Evolutionary conservation across 1,140 invertebrate species (phyloP).

Genomic region (Platyscapa corneri): DNA sequence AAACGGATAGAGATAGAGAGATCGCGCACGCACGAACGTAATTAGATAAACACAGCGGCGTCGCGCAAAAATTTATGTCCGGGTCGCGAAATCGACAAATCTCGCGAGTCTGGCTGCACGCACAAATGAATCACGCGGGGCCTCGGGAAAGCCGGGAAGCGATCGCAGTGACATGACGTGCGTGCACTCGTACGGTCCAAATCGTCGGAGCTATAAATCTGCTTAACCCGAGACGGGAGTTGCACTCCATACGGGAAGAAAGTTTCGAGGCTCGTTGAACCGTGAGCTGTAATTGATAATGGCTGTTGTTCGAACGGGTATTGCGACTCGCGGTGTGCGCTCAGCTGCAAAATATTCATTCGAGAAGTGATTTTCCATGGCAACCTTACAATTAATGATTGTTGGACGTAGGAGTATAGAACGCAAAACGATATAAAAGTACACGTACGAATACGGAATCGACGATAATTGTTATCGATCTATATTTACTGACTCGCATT

Average conservation of each 20-base stretch:
- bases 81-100: slow-evolving; percentile 15
- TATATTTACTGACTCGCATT: background rate
- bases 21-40: slow-evolving; percentile 17
- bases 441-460: background rate
- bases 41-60: slow-evolving; percentile 29
- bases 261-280: background rate
- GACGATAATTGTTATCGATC: slow-evolving; percentile 14
- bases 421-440: no score
- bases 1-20: no score
- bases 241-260: background rate
- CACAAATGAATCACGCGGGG: slow-evolving; percentile 27
- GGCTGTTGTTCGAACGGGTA: background rate
- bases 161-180: background rate
- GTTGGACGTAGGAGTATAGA: background rate
- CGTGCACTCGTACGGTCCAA: slow-evolving; percentile 1
- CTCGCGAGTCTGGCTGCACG: background rate
- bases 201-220: slow-evolving; percentile 35
- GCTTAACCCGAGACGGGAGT: background rate
- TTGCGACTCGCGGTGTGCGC: background rate
- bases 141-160: background rate
- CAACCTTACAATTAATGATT: background rate
- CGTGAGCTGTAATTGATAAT: background rate
- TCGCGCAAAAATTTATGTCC: slow-evolving; percentile 34
- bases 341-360: background rate
- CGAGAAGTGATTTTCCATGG: background rate